Percentiles rank a stretch among this genome's conserved stretches.
These are phyloP conservation scores for Pristionchus mayeri DNA, from an alignment of 2,888 invertebrate genomes.

Conservation along the genomic window DNA sequence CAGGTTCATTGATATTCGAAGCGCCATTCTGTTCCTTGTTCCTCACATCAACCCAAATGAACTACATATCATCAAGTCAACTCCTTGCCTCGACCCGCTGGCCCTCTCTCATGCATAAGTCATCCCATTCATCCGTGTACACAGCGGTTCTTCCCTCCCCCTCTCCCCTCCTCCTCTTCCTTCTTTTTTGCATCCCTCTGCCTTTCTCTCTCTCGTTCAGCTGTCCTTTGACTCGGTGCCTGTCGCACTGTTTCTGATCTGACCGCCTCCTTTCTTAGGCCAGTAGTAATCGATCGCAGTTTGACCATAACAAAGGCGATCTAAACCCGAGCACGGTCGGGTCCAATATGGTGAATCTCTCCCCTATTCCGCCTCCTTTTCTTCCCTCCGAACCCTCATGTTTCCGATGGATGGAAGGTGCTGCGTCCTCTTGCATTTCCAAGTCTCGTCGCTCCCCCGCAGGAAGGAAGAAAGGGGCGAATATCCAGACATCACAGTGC, in stretches of 20 bases:
- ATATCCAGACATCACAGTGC: no score
- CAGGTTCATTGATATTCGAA: background rate
- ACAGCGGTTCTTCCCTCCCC: slow-evolving; percentile 5
- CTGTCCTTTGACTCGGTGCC: background rate
- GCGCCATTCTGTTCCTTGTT: background rate
- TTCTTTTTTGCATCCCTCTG: background rate
- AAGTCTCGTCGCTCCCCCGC: background rate
- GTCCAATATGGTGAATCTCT: no score
- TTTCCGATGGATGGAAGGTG: slow-evolving; percentile 20
- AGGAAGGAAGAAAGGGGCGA: no score
- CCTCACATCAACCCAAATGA: background rate
- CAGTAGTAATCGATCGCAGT: no score
- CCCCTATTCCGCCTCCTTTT: background rate
- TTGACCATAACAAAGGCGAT: no score
- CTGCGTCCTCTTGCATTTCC: slow-evolving; percentile 24
- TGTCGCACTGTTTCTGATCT: background rate
- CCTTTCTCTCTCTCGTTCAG: background rate
- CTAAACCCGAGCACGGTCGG: no score
- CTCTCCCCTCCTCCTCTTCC: background rate
- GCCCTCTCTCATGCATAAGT: slow-evolving; percentile 40
- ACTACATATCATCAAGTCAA: background rate
- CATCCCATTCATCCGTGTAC: slow-evolving; percentile 45
- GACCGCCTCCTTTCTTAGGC: no score
- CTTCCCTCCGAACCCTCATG: background rate
- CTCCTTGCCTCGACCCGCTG: background rate